A percentile compares a stretch with the other conserved stretches of the same genome.
Evolutionary conservation across 2,888 invertebrate species (phyloP).

Genomic region (Germaria angustata): DNA sequence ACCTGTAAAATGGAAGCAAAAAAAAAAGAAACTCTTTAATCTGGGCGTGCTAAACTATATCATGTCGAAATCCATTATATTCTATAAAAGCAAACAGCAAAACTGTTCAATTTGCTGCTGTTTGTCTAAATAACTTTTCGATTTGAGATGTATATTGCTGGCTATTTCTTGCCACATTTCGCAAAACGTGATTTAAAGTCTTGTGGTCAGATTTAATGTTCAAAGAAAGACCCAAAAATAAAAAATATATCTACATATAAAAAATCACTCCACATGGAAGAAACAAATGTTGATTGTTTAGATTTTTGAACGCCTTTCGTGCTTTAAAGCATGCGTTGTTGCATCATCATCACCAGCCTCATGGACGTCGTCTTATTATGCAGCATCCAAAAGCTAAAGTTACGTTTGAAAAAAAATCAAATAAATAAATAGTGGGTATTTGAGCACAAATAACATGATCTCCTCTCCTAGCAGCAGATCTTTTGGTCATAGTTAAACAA

Average conservation of each 20-base stretch:
- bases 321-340: conserved; percentile 64
- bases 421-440: conserved; percentile 38
- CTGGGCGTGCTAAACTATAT: conserved; percentile 35
- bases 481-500: conserved; percentile 20
- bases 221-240: background rate
- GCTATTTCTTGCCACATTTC: background rate
- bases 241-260: background rate
- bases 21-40: conserved; percentile 4
- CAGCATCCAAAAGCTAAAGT: conserved; percentile 13
- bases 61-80: conserved; percentile 39
- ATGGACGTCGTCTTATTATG: conserved; percentile 26
- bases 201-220: conserved; percentile 61
- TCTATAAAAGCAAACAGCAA: conserved; percentile 7
- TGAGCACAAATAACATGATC: conserved; percentile 44
- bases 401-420: background rate
- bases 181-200: conserved; percentile 61
- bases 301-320: conserved; percentile 59
- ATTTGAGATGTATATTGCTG: conserved; percentile 44
- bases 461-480: conserved; percentile 25
- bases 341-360: conserved; percentile 55
- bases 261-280: conserved; percentile 41
- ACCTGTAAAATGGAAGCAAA: background rate
- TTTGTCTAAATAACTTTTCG: conserved; percentile 64
- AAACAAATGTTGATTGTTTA: conserved; percentile 60
- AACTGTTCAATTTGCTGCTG: conserved; percentile 54